Evolutionary conservation across 2,113 vertebrate species (phyloP).

Genomic region (Pontoporia blainvillei): DNA sequence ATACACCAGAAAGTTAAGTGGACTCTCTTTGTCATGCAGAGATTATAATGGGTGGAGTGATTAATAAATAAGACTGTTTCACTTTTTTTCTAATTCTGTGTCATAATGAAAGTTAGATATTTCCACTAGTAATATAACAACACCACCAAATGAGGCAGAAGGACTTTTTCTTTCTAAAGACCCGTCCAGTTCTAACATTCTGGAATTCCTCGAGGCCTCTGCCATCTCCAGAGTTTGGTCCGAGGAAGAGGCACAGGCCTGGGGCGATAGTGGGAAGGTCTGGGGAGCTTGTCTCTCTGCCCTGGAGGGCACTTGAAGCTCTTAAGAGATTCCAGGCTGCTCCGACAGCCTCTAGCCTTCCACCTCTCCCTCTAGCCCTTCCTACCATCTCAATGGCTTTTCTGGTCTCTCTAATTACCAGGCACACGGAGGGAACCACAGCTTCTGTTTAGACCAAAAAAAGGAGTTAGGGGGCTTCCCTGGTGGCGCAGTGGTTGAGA

Average conservation of each 20-base stretch:
- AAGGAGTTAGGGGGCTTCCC: background rate
- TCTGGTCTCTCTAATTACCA: slow-evolving; percentile 37
- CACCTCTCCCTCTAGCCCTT: background rate
- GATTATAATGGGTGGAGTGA: background rate
- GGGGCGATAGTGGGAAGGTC: background rate
- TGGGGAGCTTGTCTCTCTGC: too few relatives aligned
- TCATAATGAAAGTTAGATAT: background rate
- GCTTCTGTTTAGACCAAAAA: slow-evolving; percentile 28
- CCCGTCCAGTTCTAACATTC: background rate
- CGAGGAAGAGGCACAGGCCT: background rate
- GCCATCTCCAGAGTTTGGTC: background rate
- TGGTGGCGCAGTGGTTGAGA: too few relatives aligned
- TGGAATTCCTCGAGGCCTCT: background rate
- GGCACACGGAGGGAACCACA: background rate
- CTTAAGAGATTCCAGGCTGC: background rate
- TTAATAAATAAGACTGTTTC: background rate
- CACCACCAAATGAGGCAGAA: background rate
- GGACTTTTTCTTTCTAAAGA: background rate
- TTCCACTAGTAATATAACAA: background rate
- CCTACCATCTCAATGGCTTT: background rate
- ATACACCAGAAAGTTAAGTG: background rate
- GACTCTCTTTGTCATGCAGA: background rate
- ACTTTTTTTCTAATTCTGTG: background rate
- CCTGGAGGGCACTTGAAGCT: background rate
- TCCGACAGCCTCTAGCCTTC: background rate